Base-by-base conservation (phyloP, 1,140 invertebrate species). In the Drosophila arizonae region DNA sequence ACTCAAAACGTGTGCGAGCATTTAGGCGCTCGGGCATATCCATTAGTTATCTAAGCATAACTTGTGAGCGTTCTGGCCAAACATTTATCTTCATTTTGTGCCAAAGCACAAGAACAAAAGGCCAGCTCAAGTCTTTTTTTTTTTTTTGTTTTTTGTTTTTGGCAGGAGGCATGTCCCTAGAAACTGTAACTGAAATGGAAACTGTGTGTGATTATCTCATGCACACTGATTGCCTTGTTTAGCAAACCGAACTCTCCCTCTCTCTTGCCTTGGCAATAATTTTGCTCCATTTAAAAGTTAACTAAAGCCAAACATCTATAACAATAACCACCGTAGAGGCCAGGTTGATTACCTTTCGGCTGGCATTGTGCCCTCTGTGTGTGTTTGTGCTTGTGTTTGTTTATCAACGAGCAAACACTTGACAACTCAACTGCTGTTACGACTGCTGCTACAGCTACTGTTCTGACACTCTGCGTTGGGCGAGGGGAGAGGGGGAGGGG, bases 361-460 rank as follows among this genome's bases (percentile, higher is more conserved):
- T 46, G 30, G 9, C 45, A 2, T 50, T 10, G n/a, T 15, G 45
- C 26, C 6, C 24, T 30, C 21, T 24, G 2, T 24, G 21, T 24
- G 21, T 24, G 21, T 24, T 1, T 24, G 21, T 24, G 46, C 24
- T 24, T 24, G 39, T 36, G 57, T 55, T 26, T 46, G 41, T 54
- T 24, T 51, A 55, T 73, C 67, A 72, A 72, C 70, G 30, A 56
- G 50, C 64, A 68, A 55, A 72, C 70, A 72, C 70, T 72, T 72
- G 68, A 68, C 70, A 72, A 50, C 39, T 72, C 70, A 61, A 30
- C 50, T 69, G 57, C 28, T 55, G 63, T 58, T 13, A 2, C 30
- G 64, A 61, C 58, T 24, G 21, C 21, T 24, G 21, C 1, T 24
- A 24, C 21, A 24, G 21, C 21, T 24, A 24, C 21, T 24, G 21